Evolutionary conservation across 2,888 invertebrate genomes (phyloP).

Genomic region (Onchidella celtica): DNA sequence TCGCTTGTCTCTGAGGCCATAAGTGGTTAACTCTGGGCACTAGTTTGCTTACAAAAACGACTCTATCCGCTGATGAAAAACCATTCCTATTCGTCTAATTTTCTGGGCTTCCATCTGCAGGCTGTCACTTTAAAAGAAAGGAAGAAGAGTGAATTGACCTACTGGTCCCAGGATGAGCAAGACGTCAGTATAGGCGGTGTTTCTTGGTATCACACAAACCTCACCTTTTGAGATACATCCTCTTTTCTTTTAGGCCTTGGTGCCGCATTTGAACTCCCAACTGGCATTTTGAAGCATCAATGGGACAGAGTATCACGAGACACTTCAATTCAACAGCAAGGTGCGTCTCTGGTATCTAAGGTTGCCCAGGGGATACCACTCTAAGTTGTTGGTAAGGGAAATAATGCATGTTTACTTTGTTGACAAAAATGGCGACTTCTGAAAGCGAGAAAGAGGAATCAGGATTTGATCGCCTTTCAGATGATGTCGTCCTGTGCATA

Average conservation of each 20-base stretch:
- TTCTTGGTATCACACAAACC: no score
- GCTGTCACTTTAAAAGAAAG: no score
- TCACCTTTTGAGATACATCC: constrained; percentile 30
- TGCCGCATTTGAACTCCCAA: background rate
- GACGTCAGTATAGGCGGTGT: no score
- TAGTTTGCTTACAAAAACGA: no score
- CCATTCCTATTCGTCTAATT: no score
- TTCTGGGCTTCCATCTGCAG: no score
- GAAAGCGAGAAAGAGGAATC: constrained; percentile 39
- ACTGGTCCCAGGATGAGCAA: no score
- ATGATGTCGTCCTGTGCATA: constrained; percentile 68
- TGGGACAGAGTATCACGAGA: background rate
- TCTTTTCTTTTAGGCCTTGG: constrained; percentile 28
- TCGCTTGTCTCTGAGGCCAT: no score
- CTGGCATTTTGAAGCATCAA: constrained; percentile 13
- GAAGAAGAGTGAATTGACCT: no score
- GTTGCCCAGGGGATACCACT: constrained; percentile 17
- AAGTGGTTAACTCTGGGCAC: no score
- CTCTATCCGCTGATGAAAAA: no score
- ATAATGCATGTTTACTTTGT: constrained; percentile 39
- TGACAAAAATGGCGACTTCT: constrained; percentile 47
- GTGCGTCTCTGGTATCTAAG: constrained; percentile 33
- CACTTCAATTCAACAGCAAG: background rate
- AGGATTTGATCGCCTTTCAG: constrained; percentile 57
- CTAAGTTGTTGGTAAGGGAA: constrained; percentile 28